Base-by-base conservation (phyloP, 1,140 invertebrate species). In the Contarinia nasturtii region DNA sequence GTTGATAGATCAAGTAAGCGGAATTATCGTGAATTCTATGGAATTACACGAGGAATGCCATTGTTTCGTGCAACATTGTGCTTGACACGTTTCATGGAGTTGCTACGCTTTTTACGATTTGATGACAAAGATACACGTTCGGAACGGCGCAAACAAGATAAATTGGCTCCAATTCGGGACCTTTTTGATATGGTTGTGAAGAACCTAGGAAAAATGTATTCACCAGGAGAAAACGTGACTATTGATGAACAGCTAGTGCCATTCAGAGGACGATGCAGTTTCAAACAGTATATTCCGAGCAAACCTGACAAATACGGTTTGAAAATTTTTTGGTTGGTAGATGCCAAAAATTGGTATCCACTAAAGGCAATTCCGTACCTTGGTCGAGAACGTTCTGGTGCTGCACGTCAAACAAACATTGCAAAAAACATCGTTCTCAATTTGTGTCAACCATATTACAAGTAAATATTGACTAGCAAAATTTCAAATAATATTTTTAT, bases 181-280 rank as follows among this genome's bases (percentile, higher is more conserved):
- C 22, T 64, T 20, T 60, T 56, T 48, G 57, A 65, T 10, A 33
- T 49, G 7, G 55, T 60, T 49, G 53, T 57, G 43, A 17, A 52
- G 7, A 56, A 52, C 36, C 60, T 53, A 44, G 45, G 54, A 50
- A 43, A 52, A 51, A 44, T 34, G 50, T 65, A 61, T 51, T 51
- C 43, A 34, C 48, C 49, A 12, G 33, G 47, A 20, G 49, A 58
- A 48, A 54, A 54, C 51, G 17, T 64, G 2, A 65, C 60, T 44
- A 51, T 66, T 44, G 60, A 67, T 54, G 53, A 59, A 48, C 57
- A 60, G 48, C 21, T 54, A 27, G 51, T 50, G 49, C 55, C 56
- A 37, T 68, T 58, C 52, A 48, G 61, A 11, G 63, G 63, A 22
- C 46, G 54, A 40, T 62, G 58, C 45, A 51, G 40, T 48, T 66